A percentile compares a stretch with the other conserved stretches of the same genome.
These are phyloP conservation scores for Agrotis ipsilon DNA, from an alignment of 2,888 invertebrate species.

Conservation along the genomic window DNA sequence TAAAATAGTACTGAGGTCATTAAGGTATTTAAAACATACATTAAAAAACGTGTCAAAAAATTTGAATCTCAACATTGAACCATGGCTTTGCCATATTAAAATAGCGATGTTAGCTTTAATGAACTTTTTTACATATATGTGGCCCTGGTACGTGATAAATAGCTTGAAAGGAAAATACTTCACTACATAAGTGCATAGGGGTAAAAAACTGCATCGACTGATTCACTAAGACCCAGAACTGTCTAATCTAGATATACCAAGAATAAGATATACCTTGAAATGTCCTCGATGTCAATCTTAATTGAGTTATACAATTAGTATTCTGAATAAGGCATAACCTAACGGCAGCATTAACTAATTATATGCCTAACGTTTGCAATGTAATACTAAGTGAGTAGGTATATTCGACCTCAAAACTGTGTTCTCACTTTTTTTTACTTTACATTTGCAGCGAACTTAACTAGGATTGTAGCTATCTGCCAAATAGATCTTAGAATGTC, in stretches of 20 bases:
- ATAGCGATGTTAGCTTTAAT: background rate
- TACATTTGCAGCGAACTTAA: background rate
- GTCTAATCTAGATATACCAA: conserved; percentile 4
- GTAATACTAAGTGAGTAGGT: conserved; percentile 25
- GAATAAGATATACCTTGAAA: conserved; percentile 32
- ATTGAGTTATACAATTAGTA: conserved; percentile 45
- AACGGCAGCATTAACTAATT: conserved; percentile 37
- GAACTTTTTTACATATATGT: background rate
- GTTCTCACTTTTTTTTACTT: background rate
- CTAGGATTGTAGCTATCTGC: background rate
- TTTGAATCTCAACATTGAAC: too few species aligned
- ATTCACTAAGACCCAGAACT: conserved; percentile 3
- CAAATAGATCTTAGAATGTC: too few species aligned
- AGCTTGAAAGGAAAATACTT: background rate
- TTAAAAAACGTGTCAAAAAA: too few species aligned
- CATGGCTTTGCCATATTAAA: background rate
- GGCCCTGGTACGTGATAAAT: background rate
- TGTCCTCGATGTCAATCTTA: conserved; percentile 48
- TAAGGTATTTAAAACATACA: too few species aligned
- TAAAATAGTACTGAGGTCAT: too few species aligned
- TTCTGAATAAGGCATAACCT: conserved; percentile 13
- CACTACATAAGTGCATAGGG: background rate
- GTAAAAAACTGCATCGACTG: conserved; percentile 3
- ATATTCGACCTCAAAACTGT: background rate
- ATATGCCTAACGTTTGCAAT: conserved; percentile 33